Percentiles rank a stretch among this genome's conserved stretches.
These are phyloP conservation scores for Tapirus indicus DNA, from an alignment of 2,797 vertebrate species.

Conservation along the genomic window DNA sequence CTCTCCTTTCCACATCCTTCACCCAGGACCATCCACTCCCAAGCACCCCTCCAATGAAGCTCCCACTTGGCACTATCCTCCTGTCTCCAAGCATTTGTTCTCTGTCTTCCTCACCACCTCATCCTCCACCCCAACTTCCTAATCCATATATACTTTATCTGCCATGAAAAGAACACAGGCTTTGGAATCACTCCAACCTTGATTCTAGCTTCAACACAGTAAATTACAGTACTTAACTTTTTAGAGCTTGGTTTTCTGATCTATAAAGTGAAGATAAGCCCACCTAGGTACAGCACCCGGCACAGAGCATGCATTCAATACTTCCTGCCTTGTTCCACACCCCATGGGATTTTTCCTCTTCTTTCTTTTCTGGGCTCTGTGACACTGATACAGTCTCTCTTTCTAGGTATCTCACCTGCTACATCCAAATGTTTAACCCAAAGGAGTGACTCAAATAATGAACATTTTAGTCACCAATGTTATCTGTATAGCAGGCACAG, in stretches of 20 bases:
- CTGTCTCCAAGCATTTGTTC: constrained; percentile 35
- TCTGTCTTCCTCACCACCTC: neutral
- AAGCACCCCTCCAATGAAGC: neutral
- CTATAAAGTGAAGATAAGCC: neutral
- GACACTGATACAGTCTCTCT: neutral
- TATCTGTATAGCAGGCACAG: neutral
- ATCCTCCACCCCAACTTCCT: neutral
- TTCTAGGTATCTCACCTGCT: neutral
- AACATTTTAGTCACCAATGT: neutral
- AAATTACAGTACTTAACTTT: neutral
- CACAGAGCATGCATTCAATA: neutral
- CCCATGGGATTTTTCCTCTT: neutral
- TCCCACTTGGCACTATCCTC: neutral
- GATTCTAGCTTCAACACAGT: neutral
- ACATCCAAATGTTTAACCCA: constrained; percentile 51
- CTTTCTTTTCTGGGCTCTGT: neutral
- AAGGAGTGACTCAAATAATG: neutral
- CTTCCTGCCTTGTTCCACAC: neutral
- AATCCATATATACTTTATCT: neutral
- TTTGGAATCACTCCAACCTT: constrained; percentile 23
- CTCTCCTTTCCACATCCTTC: constrained; percentile 7
- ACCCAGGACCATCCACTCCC: neutral
- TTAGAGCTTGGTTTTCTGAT: neutral
- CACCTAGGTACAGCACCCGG: neutral
- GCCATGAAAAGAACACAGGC: neutral